phyloP scores from a whole-genome alignment of 2,888 invertebrate species.

The Chrysodeixis includens region DNA sequence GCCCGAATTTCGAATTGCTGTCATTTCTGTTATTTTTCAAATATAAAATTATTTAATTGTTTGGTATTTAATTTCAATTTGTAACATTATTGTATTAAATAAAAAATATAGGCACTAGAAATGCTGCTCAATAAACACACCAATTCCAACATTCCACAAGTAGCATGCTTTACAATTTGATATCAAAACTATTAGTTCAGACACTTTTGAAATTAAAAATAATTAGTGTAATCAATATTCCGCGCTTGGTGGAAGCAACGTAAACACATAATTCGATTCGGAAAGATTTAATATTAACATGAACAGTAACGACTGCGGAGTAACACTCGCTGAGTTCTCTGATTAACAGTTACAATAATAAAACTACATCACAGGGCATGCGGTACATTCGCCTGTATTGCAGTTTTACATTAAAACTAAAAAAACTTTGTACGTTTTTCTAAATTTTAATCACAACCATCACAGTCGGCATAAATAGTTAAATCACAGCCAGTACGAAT shows the following conservation, averaged over 20 bases:
- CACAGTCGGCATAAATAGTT: no score
- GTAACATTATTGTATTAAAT: no score
- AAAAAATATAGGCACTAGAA: no score
- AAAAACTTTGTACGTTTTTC: background rate
- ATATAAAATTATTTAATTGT: no score
- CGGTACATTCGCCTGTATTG: background rate
- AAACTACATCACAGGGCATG: background rate
- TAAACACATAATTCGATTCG: conserved; percentile 21
- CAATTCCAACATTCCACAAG: background rate
- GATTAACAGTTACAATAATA: conserved; percentile 6
- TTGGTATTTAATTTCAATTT: no score
- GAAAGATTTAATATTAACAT: conserved; percentile 12
- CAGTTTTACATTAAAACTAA: background rate
- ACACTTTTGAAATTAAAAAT: conserved; percentile 20
- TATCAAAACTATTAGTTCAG: conserved; percentile 14
- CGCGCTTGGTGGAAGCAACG: background rate
- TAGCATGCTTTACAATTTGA: background rate
- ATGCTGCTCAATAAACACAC: no score
- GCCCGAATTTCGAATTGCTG: no score
- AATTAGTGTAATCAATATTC: conserved; percentile 31
- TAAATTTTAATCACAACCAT: no score
- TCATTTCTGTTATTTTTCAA: no score
- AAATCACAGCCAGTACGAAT: background rate
- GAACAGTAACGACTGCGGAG: background rate
- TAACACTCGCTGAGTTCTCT: conserved; percentile 13